Base-by-base conservation (phyloP, 2,113 vertebrate species). In the Chinchilla lanigera region DNA sequence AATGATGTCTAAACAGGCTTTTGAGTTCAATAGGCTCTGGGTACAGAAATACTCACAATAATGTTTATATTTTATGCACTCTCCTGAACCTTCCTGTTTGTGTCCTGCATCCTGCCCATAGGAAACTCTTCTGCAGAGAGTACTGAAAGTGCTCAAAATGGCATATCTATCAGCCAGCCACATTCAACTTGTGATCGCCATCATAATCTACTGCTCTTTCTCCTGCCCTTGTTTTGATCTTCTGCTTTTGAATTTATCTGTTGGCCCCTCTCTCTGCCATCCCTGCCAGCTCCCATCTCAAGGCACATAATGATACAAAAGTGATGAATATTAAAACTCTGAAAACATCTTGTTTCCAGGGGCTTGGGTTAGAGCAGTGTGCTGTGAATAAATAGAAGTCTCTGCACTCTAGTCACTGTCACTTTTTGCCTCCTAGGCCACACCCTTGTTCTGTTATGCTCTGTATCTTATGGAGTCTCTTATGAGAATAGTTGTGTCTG, bases 131-230 rank as follows among this genome's bases (percentile, higher is more conserved):
- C 69, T 44, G 3, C 26, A 69, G 56, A 14, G 61, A 61, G n/a
- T 19, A 13, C 54, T 50, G 20, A 2, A 54, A 77, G 58, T 61
- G 7, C 5, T 7, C 7, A 6, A 44, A 50, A 41, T 8, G 17
- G 11, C 65, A 14, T 75, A 26, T 56, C 38, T 19, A 5, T 24
- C 58, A 80, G n/a, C 14, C 58, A 71, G 33, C 50, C n/a, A 12
- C 6, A 6, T 44, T 54, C 28, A 61, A 0, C 13, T 3, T 2
- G 7, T 24, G 7, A 16, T 54, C 13, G 30, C 35, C 0, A 0
- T 35, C 6, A 0, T 16, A 10, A n/a, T 69, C 28, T 93, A 12
- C 56, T 63, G 30, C 73, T 67, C n/a, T 33, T 52, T 13, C 22
- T 63, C 56, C 50, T 69, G 8, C 7, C 9, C 17, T 13, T 0